Evolutionary conservation across 1,140 invertebrate species (phyloP), one percentile per base, ranked within the genome.

Genomic region (Ceratina japonica): DNA sequence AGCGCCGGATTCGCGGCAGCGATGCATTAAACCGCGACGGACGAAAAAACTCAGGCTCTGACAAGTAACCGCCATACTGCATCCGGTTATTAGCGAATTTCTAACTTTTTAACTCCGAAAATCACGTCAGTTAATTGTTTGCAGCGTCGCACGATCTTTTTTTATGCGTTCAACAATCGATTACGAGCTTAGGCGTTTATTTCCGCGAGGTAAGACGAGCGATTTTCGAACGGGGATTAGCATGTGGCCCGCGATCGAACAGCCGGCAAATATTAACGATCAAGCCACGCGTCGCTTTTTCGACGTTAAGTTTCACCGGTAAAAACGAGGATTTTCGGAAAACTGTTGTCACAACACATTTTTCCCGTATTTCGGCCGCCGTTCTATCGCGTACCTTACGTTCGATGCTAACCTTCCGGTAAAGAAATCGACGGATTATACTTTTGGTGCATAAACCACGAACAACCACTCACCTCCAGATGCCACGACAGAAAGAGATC

Each of bases 401-500:
- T 59, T 22, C 80, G 91, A 92, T 92, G 91, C 59, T 77, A 64
- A 56, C 58, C 78, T 61, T 73, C 63, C 72, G 70, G 37, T 63
- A 72, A 20, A 51, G 66, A 78, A 89, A 89, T 83, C 80, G 86
- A 89, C 79, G 86, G 89, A 92, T 92, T 90, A 86, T 85, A 52
- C 71, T 76, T 31, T 51, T 56, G 79, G 27, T 66, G 61, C 80
- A 75, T 82, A 56, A 73, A 80, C 58, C 83, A 89, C 80, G 82
- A 81, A 90, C 89, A 83, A 90, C 89, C 91, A 93, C 93, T 93
- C 93, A 94, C 93, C 93, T 93, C 90, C 87, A 92, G 91, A 91
- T 92, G 91, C 93, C 90, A 93, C 92, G 90, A 91, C 92, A 93
- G 93, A 94, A 94, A 93, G 93, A 93, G 92, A 91, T 90, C 90